Base-by-base conservation (phyloP, 23 tunicate species). In the Diplosoma virens region DNA sequence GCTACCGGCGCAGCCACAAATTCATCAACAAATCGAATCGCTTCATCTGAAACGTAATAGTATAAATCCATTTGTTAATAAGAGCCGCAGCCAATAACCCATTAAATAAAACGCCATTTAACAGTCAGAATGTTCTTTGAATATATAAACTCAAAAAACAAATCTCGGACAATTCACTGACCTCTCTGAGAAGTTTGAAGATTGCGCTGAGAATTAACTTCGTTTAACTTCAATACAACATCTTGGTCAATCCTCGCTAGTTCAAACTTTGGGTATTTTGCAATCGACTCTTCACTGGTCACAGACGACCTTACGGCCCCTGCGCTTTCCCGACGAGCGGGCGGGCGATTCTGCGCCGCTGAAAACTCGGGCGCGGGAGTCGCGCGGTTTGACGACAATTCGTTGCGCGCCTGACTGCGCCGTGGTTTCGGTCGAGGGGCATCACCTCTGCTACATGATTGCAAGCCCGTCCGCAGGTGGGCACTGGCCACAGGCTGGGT, bases 351-450 rank as follows among this genome's bases (percentile, higher is more conserved):
- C 16, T 61, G 25, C 2, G 41, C 20, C 23, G 29, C 37, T 5
- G 35, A 26, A n/a, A n/a, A n/a, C 14, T 45, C 16, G n/a, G 78
- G 78, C 2, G 48, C 78, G 4, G 78, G 48, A 20, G 14, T 3
- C 28, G 47, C 48, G 20, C 81, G 52, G 25, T n/a, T 25, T 22
- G 32, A 16, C 11, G 32, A 26, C 17, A 2, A 6, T 3, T 34
- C 27, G 25, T 47, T 53, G 24, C 5, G 6, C 17, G 28, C 61
- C 24, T 35, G 3, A 29, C 26, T 30, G 21, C 25, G n/a, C 1
- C 87, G 66, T 6, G 87, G 87, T 32, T 73, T 82, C 5, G 87
- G 87, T 24, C 59, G 87, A 11, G 87, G 87, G 1, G 45, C 17
- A 17, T 82, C 63, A 16, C 46, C 18, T 33, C 23, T 23, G 33